Base-by-base conservation (phyloP, 2,888 invertebrate species). In the Teleogryllus oceanicus region DNA sequence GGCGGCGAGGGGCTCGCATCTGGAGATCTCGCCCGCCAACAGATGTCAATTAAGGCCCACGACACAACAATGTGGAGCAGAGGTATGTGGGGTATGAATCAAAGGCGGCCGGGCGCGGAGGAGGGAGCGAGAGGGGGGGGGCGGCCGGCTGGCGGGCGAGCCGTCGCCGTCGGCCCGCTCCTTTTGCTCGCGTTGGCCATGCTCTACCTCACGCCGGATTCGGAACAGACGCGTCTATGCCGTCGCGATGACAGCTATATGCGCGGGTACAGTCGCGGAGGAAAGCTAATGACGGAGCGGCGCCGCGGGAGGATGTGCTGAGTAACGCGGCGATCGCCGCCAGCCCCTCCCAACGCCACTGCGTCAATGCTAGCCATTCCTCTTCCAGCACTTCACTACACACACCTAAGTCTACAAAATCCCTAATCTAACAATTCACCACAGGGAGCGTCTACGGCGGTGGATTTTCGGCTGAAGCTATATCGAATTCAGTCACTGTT, bases 41-140 rank as follows among this genome's bases (percentile, higher is more conserved):
- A 62, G 62, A 62, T 62, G 62, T 62, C 62, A 62, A 62, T 62
- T 62, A 62, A 62, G 62, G n/a, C 62, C 62, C 62, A n/a, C 62
- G 62, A 62, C 62, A 62, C 62, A 62, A 62, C 62, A 62, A 62
- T 62, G 62, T 62, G n/a, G 62, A 62, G 62, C 62, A n/a, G 16
- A 62, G 62, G 62, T 62, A 62, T 62, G 62, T 62, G 62, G 62
- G 62, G 62, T 13, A 62, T 62, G 62, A 62, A 62, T 62, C 62
- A 62, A 62, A 62, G 62, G 62, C 62, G 62, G 62, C 12, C 37
- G 13, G n/a, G 16, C 16, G 62, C n/a, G 62, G 62, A n/a, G 62
- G 62, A 12, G 62, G 62, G 62, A 62, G n/a, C 62, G 13, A 18
- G 62, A 18, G 62, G 62, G 62, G 13, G n/a, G 62, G 62, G n/a